Conservation (phyloP, 2,113 vertebrate genomes). For the Heterocephalus glaber region DNA sequence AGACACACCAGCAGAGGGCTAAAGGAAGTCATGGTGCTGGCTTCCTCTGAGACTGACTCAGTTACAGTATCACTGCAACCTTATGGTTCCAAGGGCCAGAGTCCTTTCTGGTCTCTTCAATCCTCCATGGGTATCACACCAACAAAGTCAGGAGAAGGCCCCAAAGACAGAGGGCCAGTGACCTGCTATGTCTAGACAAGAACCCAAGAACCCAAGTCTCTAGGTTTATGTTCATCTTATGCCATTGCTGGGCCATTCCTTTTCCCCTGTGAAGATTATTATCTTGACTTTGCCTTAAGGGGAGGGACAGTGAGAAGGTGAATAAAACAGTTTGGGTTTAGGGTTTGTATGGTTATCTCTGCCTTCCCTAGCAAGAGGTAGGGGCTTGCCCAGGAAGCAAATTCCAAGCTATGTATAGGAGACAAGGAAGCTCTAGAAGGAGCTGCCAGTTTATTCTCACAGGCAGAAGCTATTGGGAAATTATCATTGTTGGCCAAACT, state of each 20-base stretch:
- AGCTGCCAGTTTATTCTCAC: background rate
- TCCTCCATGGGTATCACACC: background rate
- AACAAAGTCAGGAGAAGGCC: background rate
- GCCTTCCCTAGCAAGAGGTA: background rate
- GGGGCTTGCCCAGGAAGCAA: background rate
- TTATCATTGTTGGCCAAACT: background rate
- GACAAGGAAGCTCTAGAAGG: background rate
- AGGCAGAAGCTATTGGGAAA: background rate
- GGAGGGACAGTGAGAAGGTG: background rate
- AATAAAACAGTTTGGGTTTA: background rate
- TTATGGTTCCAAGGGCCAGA: background rate
- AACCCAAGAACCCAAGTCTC: background rate
- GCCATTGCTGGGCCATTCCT: background rate
- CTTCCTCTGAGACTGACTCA: slow-evolving; percentile 13
- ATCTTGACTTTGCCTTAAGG: background rate
- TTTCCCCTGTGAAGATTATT: background rate
- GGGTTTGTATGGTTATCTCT: background rate
- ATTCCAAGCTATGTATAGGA: background rate
- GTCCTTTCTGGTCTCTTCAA: slow-evolving; percentile 19
- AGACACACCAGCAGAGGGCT: background rate
- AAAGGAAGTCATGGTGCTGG: background rate
- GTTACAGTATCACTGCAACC: background rate
- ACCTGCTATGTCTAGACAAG: background rate
- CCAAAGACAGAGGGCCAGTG: background rate
- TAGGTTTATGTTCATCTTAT: background rate